Conservation (phyloP, 2,888 invertebrate species). For the Spialia ferax region DNA sequence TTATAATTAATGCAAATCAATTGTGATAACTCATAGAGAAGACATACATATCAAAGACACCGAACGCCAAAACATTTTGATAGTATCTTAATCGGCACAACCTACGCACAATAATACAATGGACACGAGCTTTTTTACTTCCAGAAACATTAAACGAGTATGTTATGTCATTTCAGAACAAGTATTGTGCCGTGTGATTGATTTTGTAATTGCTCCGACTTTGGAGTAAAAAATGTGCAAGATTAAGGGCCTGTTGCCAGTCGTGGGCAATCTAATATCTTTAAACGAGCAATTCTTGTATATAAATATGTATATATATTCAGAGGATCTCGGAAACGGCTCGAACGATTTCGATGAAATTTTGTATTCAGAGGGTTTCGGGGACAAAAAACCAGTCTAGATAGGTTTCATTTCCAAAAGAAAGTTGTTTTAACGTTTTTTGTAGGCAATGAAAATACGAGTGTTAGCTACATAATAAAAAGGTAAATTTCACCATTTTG, state of each 20-base stretch:
- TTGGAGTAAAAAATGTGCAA: not conserved
- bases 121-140: slow-evolving; percentile 58
- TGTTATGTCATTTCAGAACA: slow-evolving; percentile 71
- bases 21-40: slow-evolving; percentile 41
- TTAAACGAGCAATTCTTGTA: no score
- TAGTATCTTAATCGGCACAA: slow-evolving; percentile 72
- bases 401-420: no score
- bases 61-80: slow-evolving; percentile 64
- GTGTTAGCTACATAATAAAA: no score
- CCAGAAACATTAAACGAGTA: slow-evolving; percentile 69
- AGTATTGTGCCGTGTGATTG: slow-evolving; percentile 67
- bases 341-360: no score
- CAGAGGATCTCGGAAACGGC: no score
- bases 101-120: slow-evolving; percentile 69
- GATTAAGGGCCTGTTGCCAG: not conserved
- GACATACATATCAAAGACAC: slow-evolving; percentile 60
- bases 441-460: no score
- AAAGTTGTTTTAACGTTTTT: no score
- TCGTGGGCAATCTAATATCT: no score
- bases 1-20: slow-evolving; percentile 44
- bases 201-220: slow-evolving; percentile 61
- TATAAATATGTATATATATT: no score
- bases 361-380: no score
- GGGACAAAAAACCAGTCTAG: no score
- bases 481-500: no score